Evolutionary conservation across 2,797 vertebrate genomes (phyloP).

Genomic region (Bothrops alternatus): DNA sequence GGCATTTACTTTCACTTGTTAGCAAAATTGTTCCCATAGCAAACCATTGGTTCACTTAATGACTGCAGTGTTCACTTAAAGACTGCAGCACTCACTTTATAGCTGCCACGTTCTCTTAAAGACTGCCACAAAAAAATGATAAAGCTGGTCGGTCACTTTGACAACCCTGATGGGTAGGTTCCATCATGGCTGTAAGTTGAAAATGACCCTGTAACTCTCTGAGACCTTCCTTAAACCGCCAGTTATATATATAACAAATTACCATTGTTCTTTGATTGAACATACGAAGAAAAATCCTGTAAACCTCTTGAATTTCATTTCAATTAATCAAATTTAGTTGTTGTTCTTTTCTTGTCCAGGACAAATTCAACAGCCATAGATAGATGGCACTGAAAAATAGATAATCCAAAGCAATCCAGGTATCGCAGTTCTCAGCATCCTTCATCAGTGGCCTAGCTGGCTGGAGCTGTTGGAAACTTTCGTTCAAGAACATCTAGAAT

Average conservation of each 20-base stretch:
- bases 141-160: neutral
- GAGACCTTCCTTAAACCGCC: neutral
- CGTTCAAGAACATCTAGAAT: neutral
- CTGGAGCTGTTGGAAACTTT: neutral
- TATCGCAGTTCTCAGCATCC: neutral
- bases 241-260: neutral
- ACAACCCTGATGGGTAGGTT: neutral
- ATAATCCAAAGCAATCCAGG: neutral
- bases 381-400: neutral
- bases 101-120: neutral
- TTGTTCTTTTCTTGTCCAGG: neutral
- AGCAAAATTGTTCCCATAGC: neutral
- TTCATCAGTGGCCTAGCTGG: neutral
- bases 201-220: neutral
- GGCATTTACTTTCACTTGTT: neutral
- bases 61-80: neutral
- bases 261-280: neutral
- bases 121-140: neutral
- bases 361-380: neutral
- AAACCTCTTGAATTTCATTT: neutral
- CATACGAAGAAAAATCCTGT: neutral
- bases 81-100: neutral
- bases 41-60: neutral
- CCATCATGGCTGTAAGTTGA: neutral
- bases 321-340: neutral